Conservation (phyloP, 2,113 vertebrate genomes). For the Periophthalmodon schlosseri region DNA sequence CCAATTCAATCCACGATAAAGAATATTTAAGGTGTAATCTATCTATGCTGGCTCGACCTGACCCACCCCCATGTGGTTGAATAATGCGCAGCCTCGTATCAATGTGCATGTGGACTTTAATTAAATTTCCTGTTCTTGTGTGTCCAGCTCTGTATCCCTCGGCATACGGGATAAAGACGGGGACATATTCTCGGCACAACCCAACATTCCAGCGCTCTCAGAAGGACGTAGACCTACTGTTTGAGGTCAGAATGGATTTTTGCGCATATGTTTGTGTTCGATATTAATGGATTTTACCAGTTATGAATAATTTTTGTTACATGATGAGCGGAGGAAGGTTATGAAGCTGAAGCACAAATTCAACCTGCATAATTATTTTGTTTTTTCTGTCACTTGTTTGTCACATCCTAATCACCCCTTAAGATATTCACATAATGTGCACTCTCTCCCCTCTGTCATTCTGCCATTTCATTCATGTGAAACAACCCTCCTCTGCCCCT, state of each 20-base stretch:
- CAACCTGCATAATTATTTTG: too few species aligned
- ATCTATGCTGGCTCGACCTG: constrained; percentile 43
- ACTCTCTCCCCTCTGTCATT: background rate
- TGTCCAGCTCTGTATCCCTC: constrained; percentile 84
- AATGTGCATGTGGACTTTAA: constrained; percentile 22
- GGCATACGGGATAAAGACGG: constrained; percentile 83
- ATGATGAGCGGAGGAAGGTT: background rate
- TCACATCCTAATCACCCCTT: too few species aligned
- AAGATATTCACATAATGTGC: background rate
- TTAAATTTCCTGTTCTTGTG: constrained; percentile 37
- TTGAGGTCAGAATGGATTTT: constrained; percentile 78
- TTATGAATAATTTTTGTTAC: background rate
- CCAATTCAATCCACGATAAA: constrained; percentile 23
- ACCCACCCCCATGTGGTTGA: constrained; percentile 23
- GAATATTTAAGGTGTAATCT: constrained; percentile 57
- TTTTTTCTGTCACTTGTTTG: too few species aligned
- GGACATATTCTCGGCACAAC: constrained; percentile 72
- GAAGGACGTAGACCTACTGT: constrained; percentile 88
- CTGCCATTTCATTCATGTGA: background rate
- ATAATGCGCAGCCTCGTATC: constrained; percentile 15
- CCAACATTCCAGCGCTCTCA: constrained; percentile 84
- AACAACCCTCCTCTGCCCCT: background rate
- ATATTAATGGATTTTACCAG: background rate
- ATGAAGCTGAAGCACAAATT: too few species aligned
- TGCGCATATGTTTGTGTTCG: background rate